A percentile compares a stretch with the other conserved stretches of the same genome.
These are phyloP conservation scores for Thunnus maccoyii DNA, from an alignment of 2,113 vertebrate species.

Conservation along the genomic window DNA sequence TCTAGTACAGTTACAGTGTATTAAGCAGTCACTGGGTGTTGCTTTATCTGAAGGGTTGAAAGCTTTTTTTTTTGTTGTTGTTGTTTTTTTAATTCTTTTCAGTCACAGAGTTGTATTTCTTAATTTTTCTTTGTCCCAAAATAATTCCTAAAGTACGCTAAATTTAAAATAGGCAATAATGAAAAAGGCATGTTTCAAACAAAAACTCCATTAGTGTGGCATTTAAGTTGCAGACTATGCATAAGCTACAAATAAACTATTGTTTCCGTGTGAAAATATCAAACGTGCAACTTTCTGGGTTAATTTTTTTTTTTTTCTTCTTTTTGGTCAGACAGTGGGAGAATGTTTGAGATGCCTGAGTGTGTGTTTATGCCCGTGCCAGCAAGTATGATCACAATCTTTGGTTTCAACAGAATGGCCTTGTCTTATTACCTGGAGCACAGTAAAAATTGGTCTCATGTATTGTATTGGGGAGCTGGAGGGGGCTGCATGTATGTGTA, in stretches of 20 bases:
- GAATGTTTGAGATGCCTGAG: constrained; percentile 33
- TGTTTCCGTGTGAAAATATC: not conserved
- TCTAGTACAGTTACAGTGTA: constrained; percentile 36
- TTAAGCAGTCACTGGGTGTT: not conserved
- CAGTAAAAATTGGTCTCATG: constrained; percentile 54
- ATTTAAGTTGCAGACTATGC: not conserved
- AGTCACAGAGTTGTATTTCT: not conserved
- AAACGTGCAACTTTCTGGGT: not conserved
- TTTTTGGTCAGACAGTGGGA: not conserved
- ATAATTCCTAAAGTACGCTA: not conserved
- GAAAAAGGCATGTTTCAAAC: not conserved
- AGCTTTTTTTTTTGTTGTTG: not conserved
- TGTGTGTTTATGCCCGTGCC: constrained; percentile 33
- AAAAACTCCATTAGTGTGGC: not conserved
- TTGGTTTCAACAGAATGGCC: constrained; percentile 74
- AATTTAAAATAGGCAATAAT: not conserved
- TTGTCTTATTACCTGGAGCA: constrained; percentile 82
- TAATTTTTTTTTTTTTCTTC: not conserved
- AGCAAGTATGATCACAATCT: constrained; percentile 69
- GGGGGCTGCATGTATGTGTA: constrained; percentile 58
- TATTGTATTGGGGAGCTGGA: constrained; percentile 31
- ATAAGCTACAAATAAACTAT: not conserved
- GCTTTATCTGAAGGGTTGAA: constrained; percentile 12
- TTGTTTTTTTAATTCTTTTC: not conserved
- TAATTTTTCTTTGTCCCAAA: not conserved